phyloP scores from a whole-genome alignment of 2,888 invertebrate genomes.

The Coenonympha glycerion region DNA sequence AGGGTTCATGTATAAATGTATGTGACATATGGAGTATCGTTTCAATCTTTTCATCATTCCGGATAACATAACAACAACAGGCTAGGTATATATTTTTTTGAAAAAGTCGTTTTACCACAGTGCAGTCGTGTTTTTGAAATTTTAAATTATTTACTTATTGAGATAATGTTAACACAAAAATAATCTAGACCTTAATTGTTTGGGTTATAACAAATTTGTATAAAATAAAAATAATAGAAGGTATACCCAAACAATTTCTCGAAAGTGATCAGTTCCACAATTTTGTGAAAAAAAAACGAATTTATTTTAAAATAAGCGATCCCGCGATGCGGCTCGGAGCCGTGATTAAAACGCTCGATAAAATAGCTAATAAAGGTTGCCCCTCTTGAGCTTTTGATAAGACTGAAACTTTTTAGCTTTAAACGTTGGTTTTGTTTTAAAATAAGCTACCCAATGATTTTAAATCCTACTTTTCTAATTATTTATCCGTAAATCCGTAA shows the following conservation, averaged over 20 bases:
- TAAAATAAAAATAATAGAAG: too few relatives aligned
- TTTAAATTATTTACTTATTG: too few relatives aligned
- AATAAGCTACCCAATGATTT: not conserved
- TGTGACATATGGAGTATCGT: too few relatives aligned
- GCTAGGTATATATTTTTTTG: too few relatives aligned
- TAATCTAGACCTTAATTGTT: too few relatives aligned
- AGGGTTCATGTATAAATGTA: too few relatives aligned
- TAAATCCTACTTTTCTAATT: not conserved
- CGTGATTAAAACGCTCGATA: conserved; percentile 31
- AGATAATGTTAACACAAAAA: too few relatives aligned
- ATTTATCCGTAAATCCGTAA: not conserved
- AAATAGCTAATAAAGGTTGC: conserved; percentile 30
- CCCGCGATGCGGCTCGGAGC: conserved; percentile 24
- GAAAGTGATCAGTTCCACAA: conserved; percentile 20
- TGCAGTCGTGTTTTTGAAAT: too few relatives aligned
- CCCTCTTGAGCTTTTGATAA: conserved; percentile 29
- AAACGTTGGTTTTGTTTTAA: conserved; percentile 15
- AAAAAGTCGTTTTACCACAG: too few relatives aligned
- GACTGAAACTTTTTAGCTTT: conserved; percentile 27
- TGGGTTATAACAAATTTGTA: conserved; percentile 5
- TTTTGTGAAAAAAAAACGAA: conserved; percentile 21
- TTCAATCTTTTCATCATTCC: too few relatives aligned
- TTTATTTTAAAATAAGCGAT: conserved; percentile 25
- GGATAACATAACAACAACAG: too few relatives aligned
- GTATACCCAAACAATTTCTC: not conserved